Evolutionary conservation across 2,797 vertebrate species (phyloP).

Genomic region (Macropus fuliginosus): DNA sequence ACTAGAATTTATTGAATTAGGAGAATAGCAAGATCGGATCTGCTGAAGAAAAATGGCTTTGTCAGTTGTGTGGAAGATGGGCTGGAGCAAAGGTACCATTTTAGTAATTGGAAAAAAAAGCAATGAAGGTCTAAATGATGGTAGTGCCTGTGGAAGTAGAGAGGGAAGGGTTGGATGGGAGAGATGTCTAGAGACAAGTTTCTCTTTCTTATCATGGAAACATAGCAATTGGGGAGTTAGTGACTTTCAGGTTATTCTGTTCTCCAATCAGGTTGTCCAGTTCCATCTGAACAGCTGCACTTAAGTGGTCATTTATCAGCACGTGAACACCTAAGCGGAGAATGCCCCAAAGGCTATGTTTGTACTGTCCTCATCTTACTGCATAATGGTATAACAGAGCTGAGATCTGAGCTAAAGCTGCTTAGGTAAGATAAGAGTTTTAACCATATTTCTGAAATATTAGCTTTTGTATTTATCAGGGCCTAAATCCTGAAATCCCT

Average conservation of each 20-base stretch:
- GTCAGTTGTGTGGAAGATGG: no score
- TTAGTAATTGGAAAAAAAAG: neutral
- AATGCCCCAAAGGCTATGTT: neutral
- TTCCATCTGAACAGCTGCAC: neutral
- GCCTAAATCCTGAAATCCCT: neutral
- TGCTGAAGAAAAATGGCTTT: no score
- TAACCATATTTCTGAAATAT: neutral
- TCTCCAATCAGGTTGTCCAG: neutral
- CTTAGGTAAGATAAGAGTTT: neutral
- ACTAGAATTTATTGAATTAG: neutral
- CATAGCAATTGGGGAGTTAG: neutral
- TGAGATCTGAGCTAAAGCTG: no score
- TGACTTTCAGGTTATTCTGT: neutral
- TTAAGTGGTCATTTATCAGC: neutral
- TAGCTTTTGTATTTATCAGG: neutral
- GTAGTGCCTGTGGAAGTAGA: neutral
- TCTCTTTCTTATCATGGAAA: neutral
- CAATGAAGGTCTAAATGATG: neutral
- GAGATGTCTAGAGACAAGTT: neutral
- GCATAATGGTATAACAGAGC: neutral
- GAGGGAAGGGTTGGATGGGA: neutral
- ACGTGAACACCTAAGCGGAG: neutral
- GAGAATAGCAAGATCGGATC: no score
- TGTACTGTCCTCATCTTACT: neutral
- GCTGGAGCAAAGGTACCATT: no score